Conservation (phyloP, 2,797 vertebrate species). For the Chanos chanos region DNA sequence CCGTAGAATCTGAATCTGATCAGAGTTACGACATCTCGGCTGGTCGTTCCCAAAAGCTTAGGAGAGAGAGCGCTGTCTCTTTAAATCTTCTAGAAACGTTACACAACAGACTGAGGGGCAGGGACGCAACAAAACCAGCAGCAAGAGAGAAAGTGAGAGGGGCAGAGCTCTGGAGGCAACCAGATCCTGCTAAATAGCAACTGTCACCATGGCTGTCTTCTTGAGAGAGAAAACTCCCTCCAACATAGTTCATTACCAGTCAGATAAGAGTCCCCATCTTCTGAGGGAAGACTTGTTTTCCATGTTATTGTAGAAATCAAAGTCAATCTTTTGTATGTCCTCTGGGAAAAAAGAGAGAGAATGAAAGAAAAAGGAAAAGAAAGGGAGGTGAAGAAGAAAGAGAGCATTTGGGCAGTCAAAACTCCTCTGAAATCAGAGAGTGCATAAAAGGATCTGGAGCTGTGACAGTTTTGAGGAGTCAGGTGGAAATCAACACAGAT, state of each 20-base stretch:
- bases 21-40: too few species aligned
- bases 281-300: constrained; percentile 41
- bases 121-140: constrained; percentile 66
- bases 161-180: constrained; percentile 58
- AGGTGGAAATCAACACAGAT: constrained; percentile 33
- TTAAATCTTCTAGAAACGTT: constrained; percentile 76
- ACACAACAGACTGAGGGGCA: constrained; percentile 68
- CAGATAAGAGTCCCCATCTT: constrained; percentile 46
- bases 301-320: constrained; percentile 50
- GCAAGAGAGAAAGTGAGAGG: constrained; percentile 50
- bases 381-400: constrained; percentile 23
- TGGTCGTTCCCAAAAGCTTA: constrained; percentile 27
- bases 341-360: constrained; percentile 1
- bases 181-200: constrained; percentile 63
- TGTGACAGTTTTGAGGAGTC: not conserved
- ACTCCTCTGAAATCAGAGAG: not conserved
- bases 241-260: constrained; percentile 38
- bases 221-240: constrained; percentile 35
- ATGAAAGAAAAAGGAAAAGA: constrained; percentile 12
- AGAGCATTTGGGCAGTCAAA: constrained; percentile 29
- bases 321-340: constrained; percentile 37
- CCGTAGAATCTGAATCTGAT: too few species aligned
- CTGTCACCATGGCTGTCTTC: constrained; percentile 56
- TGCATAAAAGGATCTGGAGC: not conserved
- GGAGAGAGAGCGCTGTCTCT: constrained; percentile 60